These are phyloP conservation scores for Proterorhinus semilunaris DNA, from an alignment of 2,113 vertebrate species.

Conservation along the genomic window DNA sequence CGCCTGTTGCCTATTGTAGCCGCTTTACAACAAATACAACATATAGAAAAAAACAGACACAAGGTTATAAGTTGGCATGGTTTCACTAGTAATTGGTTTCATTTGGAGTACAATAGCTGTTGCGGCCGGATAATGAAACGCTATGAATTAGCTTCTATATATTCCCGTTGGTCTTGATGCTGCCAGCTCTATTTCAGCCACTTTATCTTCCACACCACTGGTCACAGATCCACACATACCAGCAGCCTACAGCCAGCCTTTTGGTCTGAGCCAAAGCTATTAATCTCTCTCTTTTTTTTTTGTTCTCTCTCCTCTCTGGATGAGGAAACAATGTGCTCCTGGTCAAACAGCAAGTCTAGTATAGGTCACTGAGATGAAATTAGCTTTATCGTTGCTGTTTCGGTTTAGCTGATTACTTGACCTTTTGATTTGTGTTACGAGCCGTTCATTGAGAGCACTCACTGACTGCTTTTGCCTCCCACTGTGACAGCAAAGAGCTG, in stretches of 20 bases:
- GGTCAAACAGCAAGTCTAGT: constrained; percentile 45
- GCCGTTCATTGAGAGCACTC: constrained; percentile 2
- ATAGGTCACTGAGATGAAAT: constrained; percentile 52
- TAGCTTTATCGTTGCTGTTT: constrained; percentile 44
- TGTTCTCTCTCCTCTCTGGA: not conserved
- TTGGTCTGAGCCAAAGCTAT: constrained; percentile 34
- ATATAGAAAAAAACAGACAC: constrained; percentile 25
- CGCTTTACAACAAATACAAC: constrained; percentile 16
- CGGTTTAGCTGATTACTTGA: constrained; percentile 44
- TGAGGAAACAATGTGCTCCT: constrained; percentile 11
- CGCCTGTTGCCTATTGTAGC: constrained; percentile 18
- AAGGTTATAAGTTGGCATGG: constrained; percentile 19
- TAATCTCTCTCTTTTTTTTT: constrained; percentile 26
- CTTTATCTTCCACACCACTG: constrained; percentile 39
- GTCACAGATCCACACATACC: constrained; percentile 34
- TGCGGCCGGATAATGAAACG: constrained; percentile 58
- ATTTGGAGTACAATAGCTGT: constrained; percentile 56
- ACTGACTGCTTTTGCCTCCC: constrained; percentile 19
- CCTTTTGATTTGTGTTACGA: constrained; percentile 23
- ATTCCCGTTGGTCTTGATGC: constrained; percentile 32
- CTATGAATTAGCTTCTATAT: constrained; percentile 56
- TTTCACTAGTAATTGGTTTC: constrained; percentile 63
- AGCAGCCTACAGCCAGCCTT: constrained; percentile 25
- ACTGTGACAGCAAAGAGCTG: constrained; percentile 3
- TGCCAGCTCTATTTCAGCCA: constrained; percentile 39